Percentiles rank a stretch among this genome's conserved stretches.
Evolutionary conservation across 1,140 invertebrate species (phyloP).

Genomic region (Dendroctonus ponderosae): DNA sequence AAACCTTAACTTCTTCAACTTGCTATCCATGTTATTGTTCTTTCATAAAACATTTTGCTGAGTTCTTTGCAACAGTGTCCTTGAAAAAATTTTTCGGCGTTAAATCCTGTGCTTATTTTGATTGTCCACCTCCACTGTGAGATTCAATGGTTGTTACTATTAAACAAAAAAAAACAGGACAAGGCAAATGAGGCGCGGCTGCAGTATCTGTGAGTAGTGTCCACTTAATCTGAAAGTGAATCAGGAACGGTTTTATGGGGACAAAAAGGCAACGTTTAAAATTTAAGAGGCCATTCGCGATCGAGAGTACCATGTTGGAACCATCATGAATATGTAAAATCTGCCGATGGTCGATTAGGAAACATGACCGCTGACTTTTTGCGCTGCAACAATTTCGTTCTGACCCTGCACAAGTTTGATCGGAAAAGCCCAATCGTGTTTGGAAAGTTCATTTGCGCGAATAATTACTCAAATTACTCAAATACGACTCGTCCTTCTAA

Average conservation of each 20-base stretch:
- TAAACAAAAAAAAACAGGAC: neutral
- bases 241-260: constrained; percentile 25
- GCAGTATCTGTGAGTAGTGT: constrained; percentile 5
- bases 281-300: constrained; percentile 27
- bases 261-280: constrained; percentile 27
- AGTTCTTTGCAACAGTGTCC: neutral
- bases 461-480: neutral
- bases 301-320: constrained; percentile 30
- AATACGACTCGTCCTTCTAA: neutral
- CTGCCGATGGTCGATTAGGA: constrained; percentile 26
- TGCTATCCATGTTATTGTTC: too few species aligned
- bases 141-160: neutral
- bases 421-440: neutral
- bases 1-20: too few species aligned
- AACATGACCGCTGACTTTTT: constrained; percentile 23
- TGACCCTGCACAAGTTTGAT: neutral
- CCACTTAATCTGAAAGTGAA: constrained; percentile 22
- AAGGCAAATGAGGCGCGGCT: neutral
- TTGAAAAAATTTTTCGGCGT: neutral
- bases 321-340: constrained; percentile 33
- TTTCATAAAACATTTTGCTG: neutral
- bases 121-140: neutral
- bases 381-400: constrained; percentile 1
- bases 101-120: neutral
- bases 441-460: neutral